Percentiles rank a stretch among this genome's conserved stretches.
These are phyloP conservation scores for Oncorhynchus clarkii DNA, from an alignment of 2,113 vertebrate species.

Conservation along the genomic window DNA sequence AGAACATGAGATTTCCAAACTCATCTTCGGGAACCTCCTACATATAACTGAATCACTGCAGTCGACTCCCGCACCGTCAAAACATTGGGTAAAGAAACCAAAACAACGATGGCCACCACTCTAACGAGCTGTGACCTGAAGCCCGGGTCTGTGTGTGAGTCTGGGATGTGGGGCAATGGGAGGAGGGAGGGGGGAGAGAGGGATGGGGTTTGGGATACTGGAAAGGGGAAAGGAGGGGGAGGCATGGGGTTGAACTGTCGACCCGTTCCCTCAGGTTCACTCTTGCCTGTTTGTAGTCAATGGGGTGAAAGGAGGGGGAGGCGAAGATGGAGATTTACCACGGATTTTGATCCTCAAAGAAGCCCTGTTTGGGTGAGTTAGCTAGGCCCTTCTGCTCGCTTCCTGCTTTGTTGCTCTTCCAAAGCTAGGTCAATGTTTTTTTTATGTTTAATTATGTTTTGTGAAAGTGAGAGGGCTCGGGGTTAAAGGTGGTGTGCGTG, in stretches of 20 bases:
- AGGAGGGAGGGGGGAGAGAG: constrained; percentile 13
- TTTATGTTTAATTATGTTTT: constrained; percentile 54
- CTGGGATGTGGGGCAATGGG: constrained; percentile 34
- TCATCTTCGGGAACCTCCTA: no score
- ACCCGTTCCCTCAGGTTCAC: constrained; percentile 19
- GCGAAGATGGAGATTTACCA: not conserved
- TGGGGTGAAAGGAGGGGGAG: not conserved
- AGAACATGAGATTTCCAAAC: not conserved
- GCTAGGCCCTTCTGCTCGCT: no score
- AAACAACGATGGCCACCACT: constrained; percentile 32
- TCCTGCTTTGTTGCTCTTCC: constrained; percentile 9
- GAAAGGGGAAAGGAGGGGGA: not conserved
- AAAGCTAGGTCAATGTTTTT: constrained; percentile 62
- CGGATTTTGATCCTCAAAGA: constrained; percentile 47
- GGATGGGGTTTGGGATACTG: not conserved
- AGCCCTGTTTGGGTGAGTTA: constrained; percentile 26
- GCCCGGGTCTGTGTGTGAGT: constrained; percentile 35
- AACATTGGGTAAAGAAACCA: constrained; percentile 17
- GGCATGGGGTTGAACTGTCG: constrained; percentile 7
- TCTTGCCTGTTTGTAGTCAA: not conserved
- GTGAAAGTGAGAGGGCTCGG: constrained; percentile 32
- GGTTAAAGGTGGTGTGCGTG: constrained; percentile 17
- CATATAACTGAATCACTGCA: no score
- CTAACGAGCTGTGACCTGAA: constrained; percentile 55
- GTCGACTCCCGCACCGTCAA: constrained; percentile 2